Conservation (phyloP, 2,888 invertebrate species). For the Endomychus coccineus region DNA sequence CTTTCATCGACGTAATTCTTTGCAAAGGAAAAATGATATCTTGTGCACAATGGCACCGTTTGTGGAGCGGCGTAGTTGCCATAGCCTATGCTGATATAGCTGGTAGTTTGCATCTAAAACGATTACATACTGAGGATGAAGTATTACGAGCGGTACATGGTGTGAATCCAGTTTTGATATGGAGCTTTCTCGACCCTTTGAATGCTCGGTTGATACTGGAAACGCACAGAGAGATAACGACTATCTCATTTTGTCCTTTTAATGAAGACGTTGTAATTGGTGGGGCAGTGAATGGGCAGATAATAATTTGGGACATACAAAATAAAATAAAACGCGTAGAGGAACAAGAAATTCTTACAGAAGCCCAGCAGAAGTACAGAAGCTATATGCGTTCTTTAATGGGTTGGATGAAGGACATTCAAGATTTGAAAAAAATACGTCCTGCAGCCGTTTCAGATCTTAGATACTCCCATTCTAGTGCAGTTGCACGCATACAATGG, state of each 20-base stretch:
- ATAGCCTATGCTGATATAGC: constrained; percentile 58
- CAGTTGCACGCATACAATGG: constrained; percentile 62
- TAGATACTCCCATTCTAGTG: constrained; percentile 53
- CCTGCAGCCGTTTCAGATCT: constrained; percentile 57
- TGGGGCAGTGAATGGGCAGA: constrained; percentile 65
- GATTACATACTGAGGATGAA: constrained; percentile 33
- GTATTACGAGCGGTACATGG: constrained; percentile 47
- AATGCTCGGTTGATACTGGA: constrained; percentile 63
- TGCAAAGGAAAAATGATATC: constrained; percentile 61
- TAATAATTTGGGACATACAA: constrained; percentile 61
- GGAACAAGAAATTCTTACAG: constrained; percentile 52
- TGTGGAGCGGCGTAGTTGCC: constrained; percentile 61
- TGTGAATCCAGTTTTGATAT: constrained; percentile 61
- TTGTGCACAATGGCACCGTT: constrained; percentile 62
- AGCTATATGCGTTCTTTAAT: constrained; percentile 47
- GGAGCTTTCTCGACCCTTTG: constrained; percentile 66
- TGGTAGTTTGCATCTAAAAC: constrained; percentile 43
- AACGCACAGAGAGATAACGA: constrained; percentile 57
- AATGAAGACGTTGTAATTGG: constrained; percentile 63
- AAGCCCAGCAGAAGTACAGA: constrained; percentile 56
- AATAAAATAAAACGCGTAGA: constrained; percentile 43
- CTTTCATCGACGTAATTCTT: constrained; percentile 57
- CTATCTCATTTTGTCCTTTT: constrained; percentile 61
- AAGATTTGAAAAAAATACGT: constrained; percentile 51
- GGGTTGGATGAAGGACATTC: constrained; percentile 61